A percentile compares a stretch with the other conserved stretches of the same genome.
These are phyloP conservation scores for Rallus crepitans DNA, from an alignment of 2,797 vertebrate genomes.

Conservation along the genomic window DNA sequence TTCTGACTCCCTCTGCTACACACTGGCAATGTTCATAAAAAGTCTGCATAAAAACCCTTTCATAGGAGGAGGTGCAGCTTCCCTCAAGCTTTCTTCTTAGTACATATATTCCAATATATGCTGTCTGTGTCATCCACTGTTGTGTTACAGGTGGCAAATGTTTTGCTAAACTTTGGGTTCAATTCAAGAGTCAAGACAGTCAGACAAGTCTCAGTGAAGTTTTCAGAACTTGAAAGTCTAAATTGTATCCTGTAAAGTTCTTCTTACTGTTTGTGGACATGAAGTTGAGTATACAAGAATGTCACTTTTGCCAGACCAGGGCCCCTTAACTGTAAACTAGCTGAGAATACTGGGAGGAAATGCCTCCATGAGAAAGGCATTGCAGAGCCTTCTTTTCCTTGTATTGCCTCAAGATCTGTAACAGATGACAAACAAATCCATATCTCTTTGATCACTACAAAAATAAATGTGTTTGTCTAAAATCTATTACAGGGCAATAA, in stretches of 20 bases:
- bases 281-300: neutral
- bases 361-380: neutral
- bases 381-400: neutral
- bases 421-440: slow-evolving; percentile 36
- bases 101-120: neutral
- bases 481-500: slow-evolving; percentile 42
- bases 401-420: slow-evolving; percentile 16
- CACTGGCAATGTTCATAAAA: neutral
- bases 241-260: neutral
- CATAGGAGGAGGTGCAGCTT: neutral
- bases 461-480: slow-evolving; percentile 47
- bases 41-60: neutral
- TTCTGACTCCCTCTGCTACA: neutral
- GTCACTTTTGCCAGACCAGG: neutral
- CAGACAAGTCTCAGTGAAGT: neutral
- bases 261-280: neutral
- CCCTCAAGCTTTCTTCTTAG: neutral
- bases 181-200: neutral
- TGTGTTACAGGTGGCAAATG: neutral
- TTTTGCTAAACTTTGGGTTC: neutral
- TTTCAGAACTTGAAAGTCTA: neutral
- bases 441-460: slow-evolving; percentile 54
- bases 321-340: slow-evolving; percentile 1
- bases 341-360: neutral
- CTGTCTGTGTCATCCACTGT: neutral